phyloP scores from a whole-genome alignment of 2,797 vertebrate species.

The Molossus alvarezi region DNA sequence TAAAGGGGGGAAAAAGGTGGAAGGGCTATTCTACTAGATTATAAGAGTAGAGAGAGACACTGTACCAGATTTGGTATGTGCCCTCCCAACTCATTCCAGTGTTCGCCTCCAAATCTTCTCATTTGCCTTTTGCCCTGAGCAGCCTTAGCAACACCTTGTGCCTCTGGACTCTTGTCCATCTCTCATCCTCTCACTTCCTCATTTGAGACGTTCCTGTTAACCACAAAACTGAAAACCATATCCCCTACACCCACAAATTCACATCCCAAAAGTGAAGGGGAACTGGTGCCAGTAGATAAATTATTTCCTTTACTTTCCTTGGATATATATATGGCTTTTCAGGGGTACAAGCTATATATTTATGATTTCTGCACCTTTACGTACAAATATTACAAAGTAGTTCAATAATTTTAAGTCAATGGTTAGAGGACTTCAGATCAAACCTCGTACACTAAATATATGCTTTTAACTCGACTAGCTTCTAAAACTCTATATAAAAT shows the following conservation, averaged over 20 bases:
- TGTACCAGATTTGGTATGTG: not conserved
- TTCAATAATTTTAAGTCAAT: slow-evolving; percentile 3
- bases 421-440: slow-evolving; percentile 52
- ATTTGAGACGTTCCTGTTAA: slow-evolving; percentile 23
- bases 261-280: not conserved
- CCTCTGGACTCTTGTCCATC: not conserved
- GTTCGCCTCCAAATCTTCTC: not conserved
- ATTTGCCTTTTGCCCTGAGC: not conserved
- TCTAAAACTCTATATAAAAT: slow-evolving; percentile 33
- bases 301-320: slow-evolving; percentile 9
- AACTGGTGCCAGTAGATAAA: slow-evolving; percentile 3
- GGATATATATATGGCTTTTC: not conserved
- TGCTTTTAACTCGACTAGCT: slow-evolving; percentile 37
- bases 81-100: not conserved
- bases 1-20: not conserved
- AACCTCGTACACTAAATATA: not conserved
- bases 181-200: not conserved
- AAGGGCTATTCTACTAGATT: not conserved
- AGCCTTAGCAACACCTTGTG: not conserved
- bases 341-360: slow-evolving; percentile 12
- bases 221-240: not conserved
- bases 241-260: not conserved
- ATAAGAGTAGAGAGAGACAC: not conserved
- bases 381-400: not conserved
- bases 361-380: not conserved